These are phyloP conservation scores for Suillia variegata DNA, from an alignment of 2,888 invertebrate genomes.

Conservation along the genomic window DNA sequence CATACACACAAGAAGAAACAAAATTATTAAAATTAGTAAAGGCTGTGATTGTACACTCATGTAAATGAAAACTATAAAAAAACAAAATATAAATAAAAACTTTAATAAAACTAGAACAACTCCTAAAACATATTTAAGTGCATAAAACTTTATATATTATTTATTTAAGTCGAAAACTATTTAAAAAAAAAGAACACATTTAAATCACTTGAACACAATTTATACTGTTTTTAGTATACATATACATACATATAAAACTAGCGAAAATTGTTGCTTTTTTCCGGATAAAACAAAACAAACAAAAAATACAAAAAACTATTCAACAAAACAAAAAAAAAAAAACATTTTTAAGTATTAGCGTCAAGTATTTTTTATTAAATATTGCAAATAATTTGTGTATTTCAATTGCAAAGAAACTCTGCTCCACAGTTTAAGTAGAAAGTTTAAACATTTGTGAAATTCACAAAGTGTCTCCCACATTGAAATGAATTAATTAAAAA, in stretches of 20 bases:
- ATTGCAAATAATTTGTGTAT: not conserved
- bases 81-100: not conserved
- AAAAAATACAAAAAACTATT: too few species aligned
- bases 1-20: constrained; percentile 24
- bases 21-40: constrained; percentile 40
- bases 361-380: not conserved
- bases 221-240: not conserved
- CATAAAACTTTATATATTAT: too few species aligned
- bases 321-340: too few species aligned
- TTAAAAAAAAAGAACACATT: too few species aligned
- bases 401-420: not conserved
- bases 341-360: constrained; percentile 1
- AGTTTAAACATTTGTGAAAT: too few species aligned
- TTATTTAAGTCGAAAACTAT: too few species aligned
- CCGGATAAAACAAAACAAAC: too few species aligned
- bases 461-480: too few species aligned
- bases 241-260: too few species aligned
- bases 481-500: too few species aligned
- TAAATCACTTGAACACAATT: not conserved
- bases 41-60: constrained; percentile 54
- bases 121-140: not conserved
- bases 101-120: too few species aligned
- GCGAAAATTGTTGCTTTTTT: too few species aligned
- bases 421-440: not conserved
- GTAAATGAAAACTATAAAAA: constrained; percentile 34